Evolutionary conservation across 2,888 invertebrate species (phyloP), one percentile per base, ranked within the genome.

Genomic region (Helobdella robusta): DNA sequence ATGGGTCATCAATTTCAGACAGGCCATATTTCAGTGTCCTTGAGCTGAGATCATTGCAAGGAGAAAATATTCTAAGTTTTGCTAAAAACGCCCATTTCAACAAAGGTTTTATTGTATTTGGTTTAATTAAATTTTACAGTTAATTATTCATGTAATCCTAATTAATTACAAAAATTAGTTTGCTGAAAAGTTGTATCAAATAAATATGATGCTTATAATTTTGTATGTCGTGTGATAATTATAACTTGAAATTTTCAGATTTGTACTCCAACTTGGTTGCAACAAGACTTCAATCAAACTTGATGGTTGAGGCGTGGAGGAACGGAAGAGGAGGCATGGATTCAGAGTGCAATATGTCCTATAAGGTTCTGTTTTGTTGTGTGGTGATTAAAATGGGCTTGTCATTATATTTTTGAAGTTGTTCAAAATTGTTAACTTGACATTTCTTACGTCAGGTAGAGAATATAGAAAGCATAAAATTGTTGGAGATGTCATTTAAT

Each of bases 361-460:
- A 52, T 20, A 52, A 52, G 52, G 52, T 52, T 52, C 8, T n/a
- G 23, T 11, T 40, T 40, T 15, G 11, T n/a, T 15, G 11, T 40
- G n/a, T 40, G 11, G 44, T 40, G 11, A n/a, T 40, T 40, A 40
- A 40, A 40, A 40, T 15, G n/a, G 11, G 11, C 44, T 40, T 40
- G n/a, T 40, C 11, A 15, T 40, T 40, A 40, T 15, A 40, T n/a
- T n/a, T n/a, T n/a, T n/a, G n/a, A n/a, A n/a, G n/a, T n/a, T n/a
- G n/a, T n/a, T n/a, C n/a, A n/a, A n/a, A n/a, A n/a, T n/a, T n/a
- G n/a, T n/a, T n/a, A n/a, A n/a, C n/a, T n/a, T n/a, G n/a, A n/a
- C n/a, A n/a, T n/a, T n/a, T n/a, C n/a, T n/a, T n/a, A n/a, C 28
- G 11, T 28, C 11, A 61, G 61, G 61, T 61, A 18, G 61, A 61